A percentile compares a stretch with the other conserved stretches of the same genome.
Conservation (phyloP, 2,888 invertebrate genomes). For the Xanthia togata region DNA sequence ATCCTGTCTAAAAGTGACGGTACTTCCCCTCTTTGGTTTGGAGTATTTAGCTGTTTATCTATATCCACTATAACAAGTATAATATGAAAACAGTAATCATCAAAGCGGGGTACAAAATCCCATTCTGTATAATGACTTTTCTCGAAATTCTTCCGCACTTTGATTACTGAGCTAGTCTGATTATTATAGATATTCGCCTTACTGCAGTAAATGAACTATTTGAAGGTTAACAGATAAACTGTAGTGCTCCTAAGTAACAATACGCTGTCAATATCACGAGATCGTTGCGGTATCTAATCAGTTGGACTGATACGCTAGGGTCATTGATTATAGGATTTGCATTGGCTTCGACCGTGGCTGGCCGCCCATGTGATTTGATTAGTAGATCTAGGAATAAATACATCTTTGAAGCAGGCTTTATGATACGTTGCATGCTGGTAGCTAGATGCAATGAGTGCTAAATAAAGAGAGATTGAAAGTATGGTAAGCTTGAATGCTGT, state of each 20-base stretch:
- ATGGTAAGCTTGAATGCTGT: neutral
- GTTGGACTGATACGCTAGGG: constrained; percentile 35
- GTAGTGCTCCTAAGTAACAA: constrained; percentile 30
- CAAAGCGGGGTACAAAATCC: no score
- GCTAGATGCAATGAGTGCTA: neutral
- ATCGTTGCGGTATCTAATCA: constrained; percentile 50
- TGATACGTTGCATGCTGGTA: neutral
- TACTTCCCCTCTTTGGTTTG: neutral
- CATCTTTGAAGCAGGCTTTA: neutral
- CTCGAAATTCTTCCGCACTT: neutral
- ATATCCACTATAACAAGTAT: neutral
- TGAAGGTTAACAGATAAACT: constrained; percentile 33
- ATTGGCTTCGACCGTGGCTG: constrained; percentile 2
- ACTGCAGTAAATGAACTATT: constrained; percentile 39
- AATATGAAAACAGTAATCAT: neutral
- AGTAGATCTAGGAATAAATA: neutral
- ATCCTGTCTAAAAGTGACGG: neutral
- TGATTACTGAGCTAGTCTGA: neutral
- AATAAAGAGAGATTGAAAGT: neutral
- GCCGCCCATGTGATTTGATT: neutral
- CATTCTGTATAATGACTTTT: neutral
- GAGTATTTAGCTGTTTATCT: neutral
- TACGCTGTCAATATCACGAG: constrained; percentile 32
- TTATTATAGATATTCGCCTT: no score
- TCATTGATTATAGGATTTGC: constrained; percentile 46